These are phyloP conservation scores for Sebastiscus tertius DNA, from an alignment of 2,797 vertebrate species.

Conservation along the genomic window DNA sequence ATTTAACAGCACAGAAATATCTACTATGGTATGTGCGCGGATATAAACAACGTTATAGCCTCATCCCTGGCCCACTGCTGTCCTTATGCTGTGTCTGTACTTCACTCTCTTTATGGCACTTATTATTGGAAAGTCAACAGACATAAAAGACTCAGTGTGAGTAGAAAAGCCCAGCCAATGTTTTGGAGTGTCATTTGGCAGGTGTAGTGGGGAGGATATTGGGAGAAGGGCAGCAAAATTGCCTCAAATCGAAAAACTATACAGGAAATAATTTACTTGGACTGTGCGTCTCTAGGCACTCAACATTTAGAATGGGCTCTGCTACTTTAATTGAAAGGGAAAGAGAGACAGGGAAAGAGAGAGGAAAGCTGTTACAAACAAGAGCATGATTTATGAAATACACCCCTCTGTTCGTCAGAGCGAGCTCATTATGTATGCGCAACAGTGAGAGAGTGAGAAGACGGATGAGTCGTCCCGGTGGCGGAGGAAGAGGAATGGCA, in stretches of 20 bases:
- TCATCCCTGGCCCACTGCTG: constrained; percentile 25
- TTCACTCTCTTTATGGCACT: constrained; percentile 58
- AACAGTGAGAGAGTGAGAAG: constrained; percentile 67
- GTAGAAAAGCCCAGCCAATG: constrained; percentile 32
- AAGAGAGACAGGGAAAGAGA: constrained; percentile 69
- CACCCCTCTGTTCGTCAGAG: constrained; percentile 81
- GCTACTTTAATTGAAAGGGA: constrained; percentile 78
- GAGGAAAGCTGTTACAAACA: constrained; percentile 84
- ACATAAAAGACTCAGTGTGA: constrained; percentile 49
- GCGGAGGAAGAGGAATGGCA: constrained; percentile 78
- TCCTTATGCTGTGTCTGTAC: constrained; percentile 39
- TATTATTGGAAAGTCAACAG: constrained; percentile 73
- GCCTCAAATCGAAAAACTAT: constrained; percentile 63
- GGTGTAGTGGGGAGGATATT: constrained; percentile 46
- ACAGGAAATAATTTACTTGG: constrained; percentile 67
- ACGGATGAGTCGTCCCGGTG: constrained; percentile 79
- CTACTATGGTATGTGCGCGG: constrained; percentile 10
- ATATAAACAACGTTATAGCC: constrained; percentile 48
- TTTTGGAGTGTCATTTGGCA: constrained; percentile 63
- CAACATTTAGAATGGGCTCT: constrained; percentile 64
- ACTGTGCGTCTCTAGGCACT: constrained; percentile 62
- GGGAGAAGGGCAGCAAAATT: constrained; percentile 52
- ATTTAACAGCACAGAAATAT: constrained; percentile 60
- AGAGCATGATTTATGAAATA: constrained; percentile 88
- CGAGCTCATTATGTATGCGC: constrained; percentile 82